Evolutionary conservation across 2,797 vertebrate genomes (phyloP).

Genomic region (Phoxinus dragarum): DNA sequence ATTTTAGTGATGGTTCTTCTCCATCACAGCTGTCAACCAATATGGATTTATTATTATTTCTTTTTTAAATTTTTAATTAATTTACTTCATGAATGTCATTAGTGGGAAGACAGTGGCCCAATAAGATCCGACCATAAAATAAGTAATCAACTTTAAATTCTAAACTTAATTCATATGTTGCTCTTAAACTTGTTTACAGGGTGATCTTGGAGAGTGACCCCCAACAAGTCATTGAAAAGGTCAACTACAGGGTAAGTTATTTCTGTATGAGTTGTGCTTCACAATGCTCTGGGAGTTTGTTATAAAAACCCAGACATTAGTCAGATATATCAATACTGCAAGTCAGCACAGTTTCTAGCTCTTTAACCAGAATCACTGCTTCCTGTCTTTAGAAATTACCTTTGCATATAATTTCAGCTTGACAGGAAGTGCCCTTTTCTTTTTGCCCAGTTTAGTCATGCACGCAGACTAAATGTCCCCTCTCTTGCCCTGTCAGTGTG

Average conservation of each 20-base stretch:
- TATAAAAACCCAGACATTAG: background rate
- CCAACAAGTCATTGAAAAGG: conserved; percentile 90
- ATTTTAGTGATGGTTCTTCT: background rate
- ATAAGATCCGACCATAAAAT: background rate
- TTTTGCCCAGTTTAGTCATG: background rate
- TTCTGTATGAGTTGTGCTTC: background rate
- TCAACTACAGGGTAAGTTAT: conserved; percentile 86
- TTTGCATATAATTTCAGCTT: background rate
- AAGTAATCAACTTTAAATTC: conserved; percentile 12
- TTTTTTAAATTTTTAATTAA: background rate
- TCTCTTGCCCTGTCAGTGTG: conserved; percentile 68
- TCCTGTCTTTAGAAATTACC: background rate
- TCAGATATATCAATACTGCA: background rate
- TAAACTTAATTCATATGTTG: conserved; percentile 14
- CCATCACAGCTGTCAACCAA: background rate
- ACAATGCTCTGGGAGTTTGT: background rate
- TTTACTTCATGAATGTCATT: background rate
- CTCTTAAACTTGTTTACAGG: conserved; percentile 70
- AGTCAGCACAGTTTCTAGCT: conserved; percentile 5
- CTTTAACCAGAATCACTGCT: background rate
- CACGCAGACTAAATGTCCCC: conserved; percentile 36
- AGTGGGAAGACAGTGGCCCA: background rate
- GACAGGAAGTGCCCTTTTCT: background rate
- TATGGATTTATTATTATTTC: background rate
- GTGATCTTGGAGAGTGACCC: conserved; percentile 94